Conservation (phyloP, 2,888 invertebrate genomes). For the Sericinus montela region DNA sequence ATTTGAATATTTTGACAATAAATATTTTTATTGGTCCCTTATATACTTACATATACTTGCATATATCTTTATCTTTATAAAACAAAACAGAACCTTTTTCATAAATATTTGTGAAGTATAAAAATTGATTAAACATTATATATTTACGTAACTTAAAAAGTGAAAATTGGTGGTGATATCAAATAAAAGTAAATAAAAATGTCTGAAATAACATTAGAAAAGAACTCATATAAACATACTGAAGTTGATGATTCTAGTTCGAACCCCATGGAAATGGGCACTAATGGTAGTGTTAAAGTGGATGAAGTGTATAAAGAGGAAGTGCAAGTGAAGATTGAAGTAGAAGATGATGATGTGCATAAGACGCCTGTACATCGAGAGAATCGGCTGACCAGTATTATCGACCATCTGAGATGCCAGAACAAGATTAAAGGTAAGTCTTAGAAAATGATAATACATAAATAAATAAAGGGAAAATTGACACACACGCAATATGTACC, state of each 20-base stretch:
- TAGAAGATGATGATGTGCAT: slow-evolving; percentile 37
- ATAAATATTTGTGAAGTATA: background rate
- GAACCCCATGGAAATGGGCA: slow-evolving; percentile 29
- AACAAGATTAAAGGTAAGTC: slow-evolving; percentile 59
- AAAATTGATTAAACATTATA: no score
- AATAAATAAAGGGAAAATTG: no score
- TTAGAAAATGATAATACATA: background rate
- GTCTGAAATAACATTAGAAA: slow-evolving; percentile 28
- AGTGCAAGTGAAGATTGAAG: slow-evolving; percentile 37
- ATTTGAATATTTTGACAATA: no score
- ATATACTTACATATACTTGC: no score
- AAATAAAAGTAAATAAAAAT: slow-evolving; percentile 14
- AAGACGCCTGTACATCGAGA: slow-evolving; percentile 49
- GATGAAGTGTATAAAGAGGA: slow-evolving; percentile 36
- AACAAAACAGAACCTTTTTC: no score
- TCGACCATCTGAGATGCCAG: slow-evolving; percentile 69
- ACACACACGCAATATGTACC: no score
- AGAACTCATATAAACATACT: slow-evolving; percentile 23
- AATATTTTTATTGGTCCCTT: no score
- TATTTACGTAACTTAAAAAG: background rate
- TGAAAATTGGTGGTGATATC: background rate
- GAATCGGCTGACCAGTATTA: slow-evolving; percentile 67
- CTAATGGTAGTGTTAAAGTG: slow-evolving; percentile 6
- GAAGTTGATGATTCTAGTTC: slow-evolving; percentile 17
- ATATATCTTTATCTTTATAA: no score